These are phyloP conservation scores for Atractosteus spatula DNA, from an alignment of 2,113 vertebrate genomes.

Conservation along the genomic window DNA sequence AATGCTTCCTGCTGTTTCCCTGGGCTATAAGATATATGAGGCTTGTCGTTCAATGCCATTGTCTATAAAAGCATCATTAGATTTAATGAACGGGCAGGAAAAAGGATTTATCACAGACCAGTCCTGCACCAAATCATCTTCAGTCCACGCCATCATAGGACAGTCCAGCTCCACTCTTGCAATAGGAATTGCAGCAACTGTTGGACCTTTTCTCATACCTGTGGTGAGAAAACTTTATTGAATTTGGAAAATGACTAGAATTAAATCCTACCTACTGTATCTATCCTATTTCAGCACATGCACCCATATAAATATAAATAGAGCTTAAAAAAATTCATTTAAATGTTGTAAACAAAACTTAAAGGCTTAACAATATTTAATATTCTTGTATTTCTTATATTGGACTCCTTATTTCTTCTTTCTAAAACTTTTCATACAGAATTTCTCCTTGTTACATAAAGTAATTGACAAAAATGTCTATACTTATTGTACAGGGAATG, in stretches of 20 bases:
- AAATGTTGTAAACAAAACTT: no score
- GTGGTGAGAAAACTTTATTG: background rate
- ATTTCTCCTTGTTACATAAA: no score
- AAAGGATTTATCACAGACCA: constrained; percentile 2
- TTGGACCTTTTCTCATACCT: background rate
- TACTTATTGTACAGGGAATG: no score
- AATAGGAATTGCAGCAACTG: background rate
- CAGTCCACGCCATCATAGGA: constrained; percentile 62
- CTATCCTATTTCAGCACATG: no score
- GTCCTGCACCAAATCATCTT: constrained; percentile 47
- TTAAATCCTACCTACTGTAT: background rate
- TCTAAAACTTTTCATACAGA: background rate
- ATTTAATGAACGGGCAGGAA: constrained; percentile 58
- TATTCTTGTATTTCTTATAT: no score
- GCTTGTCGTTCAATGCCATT: constrained; percentile 64
- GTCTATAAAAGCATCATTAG: constrained; percentile 59
- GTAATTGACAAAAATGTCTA: no score
- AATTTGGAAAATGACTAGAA: background rate
- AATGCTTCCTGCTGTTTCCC: constrained; percentile 54
- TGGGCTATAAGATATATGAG: constrained; percentile 69
- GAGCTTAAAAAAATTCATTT: no score
- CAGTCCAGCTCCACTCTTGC: constrained; percentile 29
- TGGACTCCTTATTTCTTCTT: background rate
- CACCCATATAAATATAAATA: no score
- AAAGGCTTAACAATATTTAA: no score